Evolutionary conservation across 2,888 invertebrate species (phyloP).

Genomic region (Troides oblongomaculatus): DNA sequence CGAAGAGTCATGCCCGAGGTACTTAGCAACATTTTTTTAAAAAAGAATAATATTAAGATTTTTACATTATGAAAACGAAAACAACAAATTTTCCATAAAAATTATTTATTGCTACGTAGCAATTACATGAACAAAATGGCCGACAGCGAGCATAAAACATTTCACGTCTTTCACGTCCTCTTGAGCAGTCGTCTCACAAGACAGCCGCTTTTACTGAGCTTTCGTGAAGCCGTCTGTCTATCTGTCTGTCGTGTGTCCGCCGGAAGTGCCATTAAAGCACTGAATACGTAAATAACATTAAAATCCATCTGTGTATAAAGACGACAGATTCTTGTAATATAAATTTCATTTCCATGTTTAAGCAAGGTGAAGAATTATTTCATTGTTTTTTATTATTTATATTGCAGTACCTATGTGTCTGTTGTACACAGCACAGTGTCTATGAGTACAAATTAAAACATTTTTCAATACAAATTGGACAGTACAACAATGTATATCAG

Average conservation of each 20-base stretch:
- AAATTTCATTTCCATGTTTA: too few species aligned
- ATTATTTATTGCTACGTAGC: too few species aligned
- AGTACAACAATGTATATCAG: too few species aligned
- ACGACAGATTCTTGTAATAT: neutral
- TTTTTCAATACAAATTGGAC: too few species aligned
- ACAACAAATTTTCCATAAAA: neutral
- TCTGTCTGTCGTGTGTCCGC: slow-evolving; percentile 33
- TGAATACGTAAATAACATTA: slow-evolving; percentile 38
- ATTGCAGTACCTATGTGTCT: too few species aligned
- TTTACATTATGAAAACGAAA: neutral
- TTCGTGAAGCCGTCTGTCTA: slow-evolving; percentile 34
- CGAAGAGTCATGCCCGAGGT: too few species aligned
- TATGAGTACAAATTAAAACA: too few species aligned
- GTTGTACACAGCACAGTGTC: too few species aligned
- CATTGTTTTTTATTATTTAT: too few species aligned
- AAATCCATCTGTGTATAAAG: slow-evolving; percentile 35
- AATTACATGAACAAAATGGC: neutral
- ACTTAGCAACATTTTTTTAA: too few species aligned
- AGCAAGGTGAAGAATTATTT: too few species aligned
- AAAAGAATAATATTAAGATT: too few species aligned
- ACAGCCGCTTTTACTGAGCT: slow-evolving; percentile 9
- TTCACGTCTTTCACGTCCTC: slow-evolving; percentile 10
- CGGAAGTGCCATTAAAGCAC: slow-evolving; percentile 38
- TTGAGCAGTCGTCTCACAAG: slow-evolving; percentile 17
- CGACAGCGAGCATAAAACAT: neutral